Percentiles rank a stretch among this genome's conserved stretches.
Evolutionary conservation across 2,113 vertebrate species (phyloP).

Genomic region (Lathamus discolor): DNA sequence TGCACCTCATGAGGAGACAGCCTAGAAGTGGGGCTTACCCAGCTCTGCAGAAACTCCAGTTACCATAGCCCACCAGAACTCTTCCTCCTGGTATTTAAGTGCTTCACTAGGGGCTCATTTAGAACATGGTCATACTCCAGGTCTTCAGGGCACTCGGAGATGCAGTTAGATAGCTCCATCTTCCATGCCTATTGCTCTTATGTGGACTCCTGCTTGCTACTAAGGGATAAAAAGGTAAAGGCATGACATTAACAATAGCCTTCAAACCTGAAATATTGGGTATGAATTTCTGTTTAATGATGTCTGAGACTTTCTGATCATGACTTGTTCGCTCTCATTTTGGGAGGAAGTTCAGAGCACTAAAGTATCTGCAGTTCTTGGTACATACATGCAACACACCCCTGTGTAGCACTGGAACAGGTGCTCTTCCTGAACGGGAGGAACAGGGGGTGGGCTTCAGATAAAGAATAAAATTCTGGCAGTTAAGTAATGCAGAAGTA

Average conservation of each 20-base stretch:
- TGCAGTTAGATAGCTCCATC: fast-evolving
- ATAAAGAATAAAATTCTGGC: neutral
- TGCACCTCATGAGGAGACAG: neutral
- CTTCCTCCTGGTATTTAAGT: neutral
- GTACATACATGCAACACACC: fast-evolving
- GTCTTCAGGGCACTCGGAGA: neutral
- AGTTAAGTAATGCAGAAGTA: neutral
- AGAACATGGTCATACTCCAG: neutral
- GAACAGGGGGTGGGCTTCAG: neutral
- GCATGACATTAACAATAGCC: neutral
- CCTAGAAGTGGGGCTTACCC: neutral
- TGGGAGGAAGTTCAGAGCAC: neutral
- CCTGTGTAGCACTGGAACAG: neutral
- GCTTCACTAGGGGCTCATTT: neutral
- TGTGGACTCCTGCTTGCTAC: neutral
- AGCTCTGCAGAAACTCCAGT: neutral
- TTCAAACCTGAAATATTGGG: neutral
- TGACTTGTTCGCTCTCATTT: neutral
- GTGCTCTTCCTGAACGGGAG: neutral
- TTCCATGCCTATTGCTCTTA: neutral
- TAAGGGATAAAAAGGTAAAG: neutral
- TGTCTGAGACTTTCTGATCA: neutral
- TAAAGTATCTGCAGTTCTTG: neutral
- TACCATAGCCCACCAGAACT: neutral
- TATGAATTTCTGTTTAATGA: neutral